Evolutionary conservation across 2,888 invertebrate species (phyloP).

Genomic region (Drosophila borealis): DNA sequence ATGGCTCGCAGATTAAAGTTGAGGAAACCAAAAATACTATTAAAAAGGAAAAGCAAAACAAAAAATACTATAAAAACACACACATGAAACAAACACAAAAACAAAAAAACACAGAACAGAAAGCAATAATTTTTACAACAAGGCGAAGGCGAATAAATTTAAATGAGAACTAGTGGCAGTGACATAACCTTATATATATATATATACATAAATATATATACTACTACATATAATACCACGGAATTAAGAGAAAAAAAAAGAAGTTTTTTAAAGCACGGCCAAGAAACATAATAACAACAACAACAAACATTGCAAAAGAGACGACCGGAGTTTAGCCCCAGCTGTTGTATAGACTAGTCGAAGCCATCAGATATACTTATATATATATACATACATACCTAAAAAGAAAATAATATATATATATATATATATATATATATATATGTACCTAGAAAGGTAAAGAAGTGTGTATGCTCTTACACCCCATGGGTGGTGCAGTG

Average conservation of each 20-base stretch:
- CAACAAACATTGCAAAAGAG: constrained; percentile 7
- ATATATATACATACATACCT: constrained; percentile 20
- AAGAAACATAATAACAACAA: constrained; percentile 15
- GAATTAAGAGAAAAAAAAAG: constrained; percentile 1
- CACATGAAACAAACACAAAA: constrained; percentile 23
- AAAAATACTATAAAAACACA: constrained; percentile 30
- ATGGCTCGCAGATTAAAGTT: constrained; percentile 71
- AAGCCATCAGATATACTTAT: constrained; percentile 52
- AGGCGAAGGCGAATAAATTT: constrained; percentile 47
- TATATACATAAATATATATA: constrained; percentile 34
- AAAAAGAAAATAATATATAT: background rate
- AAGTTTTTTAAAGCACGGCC: constrained; percentile 58
- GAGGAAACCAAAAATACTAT: constrained; percentile 43
- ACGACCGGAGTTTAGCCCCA: constrained; percentile 16
- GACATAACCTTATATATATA: constrained; percentile 67
- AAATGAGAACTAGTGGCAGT: constrained; percentile 68
- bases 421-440: constrained; percentile 22
- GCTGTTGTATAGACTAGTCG: constrained; percentile 38
- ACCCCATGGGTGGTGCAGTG: constrained; percentile 70
- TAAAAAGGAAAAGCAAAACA: constrained; percentile 8
- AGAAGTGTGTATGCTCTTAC: constrained; percentile 70
- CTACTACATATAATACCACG: constrained; percentile 24
- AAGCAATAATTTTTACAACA: constrained; percentile 78
- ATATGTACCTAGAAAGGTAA: constrained; percentile 37
- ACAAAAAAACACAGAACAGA: constrained; percentile 34